phyloP scores from a whole-genome alignment of 2,797 vertebrate genomes.

The Sorex maritimensis region DNA sequence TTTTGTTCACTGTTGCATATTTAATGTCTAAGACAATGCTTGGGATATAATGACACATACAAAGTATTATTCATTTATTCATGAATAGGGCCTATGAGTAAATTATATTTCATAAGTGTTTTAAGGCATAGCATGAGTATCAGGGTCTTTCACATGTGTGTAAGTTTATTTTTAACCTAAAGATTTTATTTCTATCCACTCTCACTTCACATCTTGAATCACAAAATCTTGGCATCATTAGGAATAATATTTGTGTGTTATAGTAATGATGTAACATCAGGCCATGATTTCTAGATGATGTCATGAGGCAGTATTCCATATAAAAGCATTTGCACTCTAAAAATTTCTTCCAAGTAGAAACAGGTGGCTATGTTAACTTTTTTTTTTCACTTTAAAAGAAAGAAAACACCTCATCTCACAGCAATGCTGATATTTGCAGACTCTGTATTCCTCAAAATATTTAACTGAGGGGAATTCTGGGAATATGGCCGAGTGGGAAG shows the following conservation, averaged over 20 bases:
- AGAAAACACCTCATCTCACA: conserved; percentile 61
- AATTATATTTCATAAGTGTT: conserved; percentile 40
- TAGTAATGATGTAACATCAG: conserved; percentile 73
- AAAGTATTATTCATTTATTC: background rate
- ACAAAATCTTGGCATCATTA: conserved; percentile 68
- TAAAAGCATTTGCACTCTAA: conserved; percentile 65
- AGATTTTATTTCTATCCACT: conserved; percentile 47
- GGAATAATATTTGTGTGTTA: conserved; percentile 79
- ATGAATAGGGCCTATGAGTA: background rate
- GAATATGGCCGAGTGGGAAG: background rate
- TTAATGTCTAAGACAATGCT: background rate
- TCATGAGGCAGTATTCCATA: conserved; percentile 68
- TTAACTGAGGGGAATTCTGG: conserved; percentile 24
- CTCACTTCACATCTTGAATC: conserved; percentile 59
- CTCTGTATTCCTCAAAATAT: conserved; percentile 42
- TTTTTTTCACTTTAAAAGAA: conserved; percentile 68
- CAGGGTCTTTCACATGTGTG: background rate
- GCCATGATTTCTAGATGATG: conserved; percentile 73
- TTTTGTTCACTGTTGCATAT: conserved; percentile 37
- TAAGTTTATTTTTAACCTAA: conserved; percentile 51
- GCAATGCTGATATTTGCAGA: conserved; percentile 52
- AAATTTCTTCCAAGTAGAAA: conserved; percentile 79
- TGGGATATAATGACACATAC: background rate
- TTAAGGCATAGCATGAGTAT: too few species aligned
- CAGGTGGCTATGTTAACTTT: conserved; percentile 71